Base-by-base conservation (phyloP, 2,888 invertebrate species). In the Dolichomitus sp. region DNA sequence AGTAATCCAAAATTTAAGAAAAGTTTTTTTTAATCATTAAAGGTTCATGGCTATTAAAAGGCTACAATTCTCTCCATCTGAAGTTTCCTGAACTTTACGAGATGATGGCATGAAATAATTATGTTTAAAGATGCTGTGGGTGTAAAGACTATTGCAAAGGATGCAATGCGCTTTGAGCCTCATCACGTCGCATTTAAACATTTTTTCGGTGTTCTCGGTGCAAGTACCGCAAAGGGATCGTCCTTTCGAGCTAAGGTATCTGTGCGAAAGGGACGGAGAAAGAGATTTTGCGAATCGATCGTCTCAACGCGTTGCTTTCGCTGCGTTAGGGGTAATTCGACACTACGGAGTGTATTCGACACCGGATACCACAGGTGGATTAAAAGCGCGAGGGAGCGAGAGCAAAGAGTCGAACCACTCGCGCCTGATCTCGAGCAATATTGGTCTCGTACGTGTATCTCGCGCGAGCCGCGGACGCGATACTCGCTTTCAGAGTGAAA, bases 341-440 rank as follows among this genome's bases (percentile, higher is more conserved):
- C 86, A 92, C 90, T 89, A 83, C 80, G 69, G 81, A 86, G 86
- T 88, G 88, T 85, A 90, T 90, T 91, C 87, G 91, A 91, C 89
- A 92, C 89, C 88, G 89, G 91, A 92, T 88, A 92, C 91, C 88
- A 88, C 91, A 91, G 91, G 92, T 92, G 89, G 91, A 91, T 91
- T 91, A 91, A 89, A 88, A 87, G 88, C 42, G 65, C n/a, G 65
- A 65, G 59, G 2, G 73, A 73, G 37, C 27, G 61, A 73, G 50
- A 73, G 40, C 52, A 33, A 61, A 68, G 50, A 68, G 66, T 33
- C 14, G 54, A 63, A 19, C 73, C 33, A 37, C 61, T 73, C 73
- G 77, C 72, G 69, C 59, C 77, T 52, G 80, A 76, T 79, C 74
- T 70, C 66, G 63, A 57, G 57, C 75, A 70, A 80, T 83, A 80